Base-by-base conservation (phyloP, 2,113 vertebrate species). In the Sapajus apella region DNA sequence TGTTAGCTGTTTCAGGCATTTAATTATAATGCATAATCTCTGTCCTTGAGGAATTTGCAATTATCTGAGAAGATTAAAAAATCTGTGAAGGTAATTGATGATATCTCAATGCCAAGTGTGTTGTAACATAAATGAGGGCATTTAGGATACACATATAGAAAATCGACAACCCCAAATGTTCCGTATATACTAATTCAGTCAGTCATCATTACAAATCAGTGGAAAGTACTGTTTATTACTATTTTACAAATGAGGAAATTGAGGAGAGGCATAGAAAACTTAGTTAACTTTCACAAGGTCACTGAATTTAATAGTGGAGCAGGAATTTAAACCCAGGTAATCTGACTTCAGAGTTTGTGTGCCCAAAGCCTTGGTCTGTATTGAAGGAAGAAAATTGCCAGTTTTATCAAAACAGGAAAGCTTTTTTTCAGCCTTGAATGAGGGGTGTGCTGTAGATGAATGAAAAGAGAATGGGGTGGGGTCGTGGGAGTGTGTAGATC, bases 41-140 rank as follows among this genome's bases (percentile, higher is more conserved):
- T 18, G 37, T 43, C 12, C 8, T 91, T 86, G 4, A 91, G 43
- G 56, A 92, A 64, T 64, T 86, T 93, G 17, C 20, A 82, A 30
- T 87, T 81, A 88, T 92, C 18, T 91, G 50, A 95, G 21, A 61
- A 75, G 5, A 83, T 86, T 13, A 70, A 87, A 93, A 92, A 90
- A 94, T 76, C 25, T 77, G 11, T 56, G 20, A 95, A 81, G 85
- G 35, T 91, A 92, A 64, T 5, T 47, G 73, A 72, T 61, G 87
- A 35, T 73, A 58, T 56, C 2, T 66, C 43, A 88, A 18, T 8
- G 5, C 27, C 55, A 96, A 97, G 8, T 75, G 37, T 27, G 18
- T 70, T 52, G 0, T 83, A 68, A 84, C 80, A 52, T 90, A 76
- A 92, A 27, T 58, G 45, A 94, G 50, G 17, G 61, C 55, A 72